These are phyloP conservation scores for Pachliopta kotzebuea DNA, from an alignment of 2,888 invertebrate species.

Conservation along the genomic window DNA sequence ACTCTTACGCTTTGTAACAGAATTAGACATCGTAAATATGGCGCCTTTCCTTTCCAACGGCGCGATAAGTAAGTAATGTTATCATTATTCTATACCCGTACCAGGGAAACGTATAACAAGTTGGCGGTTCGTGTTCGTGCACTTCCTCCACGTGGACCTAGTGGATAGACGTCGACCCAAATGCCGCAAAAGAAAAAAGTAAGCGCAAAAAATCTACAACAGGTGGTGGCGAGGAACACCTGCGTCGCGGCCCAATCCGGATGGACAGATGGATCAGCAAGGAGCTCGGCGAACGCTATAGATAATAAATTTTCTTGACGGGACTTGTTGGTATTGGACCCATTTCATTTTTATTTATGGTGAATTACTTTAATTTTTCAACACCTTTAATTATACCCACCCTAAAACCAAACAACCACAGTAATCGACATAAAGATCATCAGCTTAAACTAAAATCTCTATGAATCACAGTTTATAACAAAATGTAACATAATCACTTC, in stretches of 20 bases:
- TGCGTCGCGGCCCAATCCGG: constrained; percentile 15
- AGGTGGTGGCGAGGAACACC: constrained; percentile 20
- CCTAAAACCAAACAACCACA: too few relatives aligned
- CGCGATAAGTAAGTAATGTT: constrained; percentile 16
- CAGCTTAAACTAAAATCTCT: background rate
- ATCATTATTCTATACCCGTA: constrained; percentile 20
- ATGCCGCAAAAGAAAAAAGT: constrained; percentile 15
- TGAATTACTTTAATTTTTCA: background rate
- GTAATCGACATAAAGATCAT: too few relatives aligned
- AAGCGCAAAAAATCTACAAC: constrained; percentile 15
- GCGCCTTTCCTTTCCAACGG: constrained; percentile 13
- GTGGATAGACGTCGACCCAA: background rate
- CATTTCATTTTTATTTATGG: constrained; percentile 20
- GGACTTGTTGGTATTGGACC: constrained; percentile 23
- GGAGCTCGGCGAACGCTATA: constrained; percentile 1
- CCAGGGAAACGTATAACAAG: constrained; percentile 12
- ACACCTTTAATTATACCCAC: too few relatives aligned
- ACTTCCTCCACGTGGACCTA: constrained; percentile 5
- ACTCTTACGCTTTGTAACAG: constrained; percentile 11
- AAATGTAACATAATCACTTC: background rate
- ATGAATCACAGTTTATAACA: background rate
- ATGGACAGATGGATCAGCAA: constrained; percentile 10
- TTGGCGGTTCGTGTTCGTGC: constrained; percentile 8
- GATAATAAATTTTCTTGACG: constrained; percentile 17
- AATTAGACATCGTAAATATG: constrained; percentile 14